Conservation (phyloP, 37 sponge, comb jelly and placozoan species). For the Eunapius fragilis region DNA sequence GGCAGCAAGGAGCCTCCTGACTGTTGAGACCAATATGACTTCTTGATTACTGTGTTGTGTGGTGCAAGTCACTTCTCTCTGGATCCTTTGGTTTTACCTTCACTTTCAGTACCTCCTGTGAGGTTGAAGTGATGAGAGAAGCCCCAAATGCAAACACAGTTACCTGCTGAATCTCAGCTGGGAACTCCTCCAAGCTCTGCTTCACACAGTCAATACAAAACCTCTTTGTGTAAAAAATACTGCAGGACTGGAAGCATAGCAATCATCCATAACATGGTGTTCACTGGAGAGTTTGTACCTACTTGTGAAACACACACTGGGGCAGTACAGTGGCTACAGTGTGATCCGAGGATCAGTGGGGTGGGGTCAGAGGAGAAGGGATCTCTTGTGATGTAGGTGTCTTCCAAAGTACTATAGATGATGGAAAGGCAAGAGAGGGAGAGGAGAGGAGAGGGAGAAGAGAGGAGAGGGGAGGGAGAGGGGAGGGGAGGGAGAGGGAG, state of each 20-base stretch:
- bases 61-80: background rate
- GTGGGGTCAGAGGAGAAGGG: constrained; percentile 59
- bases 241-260: constrained; percentile 49
- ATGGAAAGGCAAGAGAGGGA: no score
- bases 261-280: background rate
- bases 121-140: background rate
- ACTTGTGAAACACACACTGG: constrained; percentile 65
- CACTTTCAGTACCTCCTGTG: background rate
- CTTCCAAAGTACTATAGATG: constrained; percentile 36
- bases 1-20: background rate
- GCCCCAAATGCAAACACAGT: background rate
- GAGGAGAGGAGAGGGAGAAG: no score
- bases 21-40: background rate
- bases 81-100: background rate
- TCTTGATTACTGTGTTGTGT: background rate
- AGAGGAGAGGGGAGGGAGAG: no score
- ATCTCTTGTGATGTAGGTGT: constrained; percentile 65
- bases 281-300: background rate
- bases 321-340: constrained; percentile 55
- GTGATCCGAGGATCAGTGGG: constrained; percentile 73
- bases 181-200: constrained; percentile 60
- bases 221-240: constrained; percentile 80
- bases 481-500: no score
- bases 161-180: constrained; percentile 76
- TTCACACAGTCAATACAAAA: constrained; percentile 74